Evolutionary conservation across 1,140 invertebrate species (phyloP).

Genomic region (Tribolium castaneum): DNA sequence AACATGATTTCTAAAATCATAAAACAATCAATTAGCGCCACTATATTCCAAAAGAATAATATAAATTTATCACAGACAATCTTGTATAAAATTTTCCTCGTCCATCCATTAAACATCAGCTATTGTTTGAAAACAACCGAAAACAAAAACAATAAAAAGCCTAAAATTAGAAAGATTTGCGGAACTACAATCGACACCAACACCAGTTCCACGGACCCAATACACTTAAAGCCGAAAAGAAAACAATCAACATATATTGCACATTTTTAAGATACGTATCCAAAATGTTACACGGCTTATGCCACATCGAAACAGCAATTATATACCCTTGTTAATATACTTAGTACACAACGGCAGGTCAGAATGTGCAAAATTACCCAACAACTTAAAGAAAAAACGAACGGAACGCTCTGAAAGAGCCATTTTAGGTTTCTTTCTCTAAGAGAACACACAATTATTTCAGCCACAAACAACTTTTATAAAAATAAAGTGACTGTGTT

Average conservation of each 20-base stretch:
- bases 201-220: constrained; percentile 29
- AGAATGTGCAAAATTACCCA: neutral
- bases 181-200: constrained; percentile 5
- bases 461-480: no score
- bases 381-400: neutral
- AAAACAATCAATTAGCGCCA: constrained; percentile 48
- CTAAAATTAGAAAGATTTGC: constrained; percentile 12
- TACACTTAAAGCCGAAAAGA: constrained; percentile 15
- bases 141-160: constrained; percentile 37
- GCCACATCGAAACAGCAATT: constrained; percentile 20
- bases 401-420: neutral
- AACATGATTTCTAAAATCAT: constrained; percentile 32
- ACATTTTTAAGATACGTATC: constrained; percentile 21
- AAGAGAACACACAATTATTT: no score
- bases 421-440: neutral
- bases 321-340: neutral
- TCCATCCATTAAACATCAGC: constrained; percentile 44
- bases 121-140: constrained; percentile 46
- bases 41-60: constrained; percentile 56
- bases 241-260: constrained; percentile 13
- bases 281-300: constrained; percentile 11
- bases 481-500: no score
- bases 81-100: constrained; percentile 48
- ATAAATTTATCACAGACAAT: constrained; percentile 58
- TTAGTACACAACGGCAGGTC: neutral